These are phyloP conservation scores for Calameuta idolon DNA, from an alignment of 2,888 invertebrate genomes.

Conservation along the genomic window DNA sequence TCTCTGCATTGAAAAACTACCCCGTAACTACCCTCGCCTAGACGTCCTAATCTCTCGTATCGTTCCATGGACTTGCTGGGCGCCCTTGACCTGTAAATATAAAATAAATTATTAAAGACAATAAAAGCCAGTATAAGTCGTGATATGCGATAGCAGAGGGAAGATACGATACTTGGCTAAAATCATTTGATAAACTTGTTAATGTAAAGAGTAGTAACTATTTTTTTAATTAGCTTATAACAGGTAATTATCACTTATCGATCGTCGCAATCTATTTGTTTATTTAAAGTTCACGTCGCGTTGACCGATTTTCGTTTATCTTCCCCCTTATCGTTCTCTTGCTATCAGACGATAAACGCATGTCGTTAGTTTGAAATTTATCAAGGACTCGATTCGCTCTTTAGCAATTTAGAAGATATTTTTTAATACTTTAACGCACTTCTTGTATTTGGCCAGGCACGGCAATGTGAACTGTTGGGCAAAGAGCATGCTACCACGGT, in stretches of 20 bases:
- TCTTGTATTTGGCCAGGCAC: slow-evolving; percentile 62
- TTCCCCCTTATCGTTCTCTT: background rate
- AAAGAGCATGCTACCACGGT: slow-evolving; percentile 58
- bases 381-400: background rate
- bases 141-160: background rate
- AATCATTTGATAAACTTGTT: background rate
- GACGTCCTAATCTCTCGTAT: slow-evolving; percentile 93
- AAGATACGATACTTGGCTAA: background rate
- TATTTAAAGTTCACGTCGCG: background rate
- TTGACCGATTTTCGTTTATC: background rate
- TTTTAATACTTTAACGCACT: slow-evolving; percentile 45
- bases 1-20: slow-evolving; percentile 97
- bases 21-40: slow-evolving; percentile 96
- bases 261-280: background rate
- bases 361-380: background rate
- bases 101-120: background rate
- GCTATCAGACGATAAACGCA: background rate
- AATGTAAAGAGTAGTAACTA: background rate
- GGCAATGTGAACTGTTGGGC: slow-evolving; percentile 61
- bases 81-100: slow-evolving; percentile 77
- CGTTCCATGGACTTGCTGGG: slow-evolving; percentile 91
- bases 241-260: background rate
- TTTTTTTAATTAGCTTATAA: background rate
- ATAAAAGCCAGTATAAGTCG: background rate
- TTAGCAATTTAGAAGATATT: background rate